phyloP scores from a whole-genome alignment of 1,140 invertebrate genomes.

The Battus philenor region DNA sequence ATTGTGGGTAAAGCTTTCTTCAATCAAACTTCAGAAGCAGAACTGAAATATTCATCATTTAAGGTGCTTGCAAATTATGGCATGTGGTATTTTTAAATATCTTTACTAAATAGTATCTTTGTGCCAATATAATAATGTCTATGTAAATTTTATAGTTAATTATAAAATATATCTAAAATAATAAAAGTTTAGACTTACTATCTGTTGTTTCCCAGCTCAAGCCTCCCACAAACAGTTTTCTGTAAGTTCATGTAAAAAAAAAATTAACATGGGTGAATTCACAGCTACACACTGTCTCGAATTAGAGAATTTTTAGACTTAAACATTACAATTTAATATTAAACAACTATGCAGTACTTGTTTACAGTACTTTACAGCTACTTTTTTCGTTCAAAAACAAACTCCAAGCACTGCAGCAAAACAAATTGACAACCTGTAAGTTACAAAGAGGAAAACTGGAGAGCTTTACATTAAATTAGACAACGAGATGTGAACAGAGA shows the following conservation, averaged over 20 bases:
- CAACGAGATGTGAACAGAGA: conserved; percentile 65
- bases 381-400: conserved; percentile 72
- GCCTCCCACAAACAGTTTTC: conserved; percentile 98
- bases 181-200: no score
- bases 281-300: conserved; percentile 39
- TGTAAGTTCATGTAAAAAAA: conserved; percentile 80
- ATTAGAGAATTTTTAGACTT: conserved; percentile 60
- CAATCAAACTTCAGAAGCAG: conserved; percentile 73
- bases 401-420: conserved; percentile 78
- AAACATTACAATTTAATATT: conserved; percentile 71
- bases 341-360: conserved; percentile 77
- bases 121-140: no score
- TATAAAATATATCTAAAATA: no score
- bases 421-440: conserved; percentile 76
- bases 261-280: conserved; percentile 40
- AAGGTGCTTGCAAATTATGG: no score
- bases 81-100: no score
- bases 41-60: conserved; percentile 75
- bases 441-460: conserved; percentile 72
- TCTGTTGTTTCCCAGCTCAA: conserved; percentile 98
- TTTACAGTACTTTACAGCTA: conserved; percentile 77
- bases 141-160: no score
- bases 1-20: conserved; percentile 71
- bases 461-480: conserved; percentile 57
- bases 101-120: no score